phyloP scores from a whole-genome alignment of 2,113 vertebrate genomes.

The Urocynchramus pylzowi region DNA sequence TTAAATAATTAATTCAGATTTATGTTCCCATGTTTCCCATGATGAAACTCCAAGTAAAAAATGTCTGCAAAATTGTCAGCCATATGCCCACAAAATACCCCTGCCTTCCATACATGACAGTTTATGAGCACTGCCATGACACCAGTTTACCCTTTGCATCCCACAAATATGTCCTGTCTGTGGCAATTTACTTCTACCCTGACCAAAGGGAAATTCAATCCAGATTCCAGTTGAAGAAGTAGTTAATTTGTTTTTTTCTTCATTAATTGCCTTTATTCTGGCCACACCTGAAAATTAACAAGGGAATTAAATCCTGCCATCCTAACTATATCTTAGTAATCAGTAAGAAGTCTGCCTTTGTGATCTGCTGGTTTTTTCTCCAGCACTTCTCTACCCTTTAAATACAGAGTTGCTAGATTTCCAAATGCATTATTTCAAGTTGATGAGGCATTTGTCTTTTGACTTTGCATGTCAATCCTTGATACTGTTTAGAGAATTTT shows the following conservation, averaged over 20 bases:
- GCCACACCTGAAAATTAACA: background rate
- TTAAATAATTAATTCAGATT: background rate
- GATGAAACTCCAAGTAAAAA: background rate
- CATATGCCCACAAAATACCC: background rate
- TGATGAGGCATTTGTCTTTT: background rate
- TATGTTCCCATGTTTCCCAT: background rate
- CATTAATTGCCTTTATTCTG: background rate
- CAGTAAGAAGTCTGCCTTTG: background rate
- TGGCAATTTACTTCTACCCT: background rate
- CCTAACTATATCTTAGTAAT: background rate
- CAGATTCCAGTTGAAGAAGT: background rate
- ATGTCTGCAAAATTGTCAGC: background rate
- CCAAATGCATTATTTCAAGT: background rate
- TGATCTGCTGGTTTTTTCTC: background rate
- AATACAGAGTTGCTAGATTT: background rate
- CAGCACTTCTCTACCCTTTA: background rate
- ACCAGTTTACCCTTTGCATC: background rate
- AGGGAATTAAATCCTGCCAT: background rate
- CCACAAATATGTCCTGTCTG: background rate
- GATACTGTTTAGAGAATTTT: background rate
- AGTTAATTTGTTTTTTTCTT: background rate
- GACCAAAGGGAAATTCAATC: rapidly evolving
- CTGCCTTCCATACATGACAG: rapidly evolving
- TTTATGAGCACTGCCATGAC: background rate
- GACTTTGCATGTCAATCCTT: background rate